Evolutionary conservation across 2,113 vertebrate genomes (phyloP), one percentile per base, ranked within the genome.

Genomic region (Macquaria australasica): DNA sequence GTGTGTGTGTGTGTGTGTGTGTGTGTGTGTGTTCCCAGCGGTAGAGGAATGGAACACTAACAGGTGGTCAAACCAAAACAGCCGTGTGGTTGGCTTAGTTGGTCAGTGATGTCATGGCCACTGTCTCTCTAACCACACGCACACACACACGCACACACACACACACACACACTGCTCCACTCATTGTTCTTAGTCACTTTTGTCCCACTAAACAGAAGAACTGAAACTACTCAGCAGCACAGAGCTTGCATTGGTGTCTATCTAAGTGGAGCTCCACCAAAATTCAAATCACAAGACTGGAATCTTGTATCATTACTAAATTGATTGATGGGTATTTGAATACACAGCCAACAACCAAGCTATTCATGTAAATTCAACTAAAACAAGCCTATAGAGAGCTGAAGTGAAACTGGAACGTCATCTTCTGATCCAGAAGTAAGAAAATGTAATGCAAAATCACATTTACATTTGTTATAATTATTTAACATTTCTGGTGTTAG

Each of bases 21-120:
- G 58, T 25, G 63, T 63, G 77, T 73, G 66, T 56, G 50, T 56
- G 59, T 87, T 86, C 78, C 51, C 81, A 58, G 75, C 1, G 62
- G 86, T 77, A 59, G 68, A 73, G 68, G 56, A 88, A 84, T 85
- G 81, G 77, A 83, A 79, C 71, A 74, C 71, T 84, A 92, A 92
- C 92, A 93, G 92, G 91, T 93, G 92, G 88, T 88, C 71, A 50
- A 87, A 91, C 75, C 87, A 88, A 88, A 91, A 91, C 91, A 93
- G 73, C 48, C 67, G 20, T 74, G 85, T 71, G 86, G 71, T 88
- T 91, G 74, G 86, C 78, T 89, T 81, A 73, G 86, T 18, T 79
- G 73, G 73, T 87, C 76, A 84, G 76, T 91, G 88, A 92, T 87
- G 83, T 89, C 91, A 91, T 87, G 71, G 79, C 80, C 45, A 71